phyloP scores from a whole-genome alignment of 2,113 vertebrate species.

The Hydrolagus affinis region DNA sequence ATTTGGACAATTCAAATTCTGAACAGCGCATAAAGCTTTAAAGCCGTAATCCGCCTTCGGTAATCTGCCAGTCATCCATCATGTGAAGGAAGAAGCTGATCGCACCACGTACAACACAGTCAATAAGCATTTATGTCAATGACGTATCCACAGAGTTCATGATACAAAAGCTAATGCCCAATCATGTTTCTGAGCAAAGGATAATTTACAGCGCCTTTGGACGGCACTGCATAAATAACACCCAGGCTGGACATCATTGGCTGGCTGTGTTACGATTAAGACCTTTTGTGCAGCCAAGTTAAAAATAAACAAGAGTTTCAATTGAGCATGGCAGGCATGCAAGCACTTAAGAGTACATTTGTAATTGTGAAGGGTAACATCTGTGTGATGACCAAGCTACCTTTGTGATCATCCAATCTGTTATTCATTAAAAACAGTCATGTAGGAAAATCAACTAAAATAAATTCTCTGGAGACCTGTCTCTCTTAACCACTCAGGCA shows the following conservation, averaged over 20 bases:
- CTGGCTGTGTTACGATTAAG: not conserved
- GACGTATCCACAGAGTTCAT: not conserved
- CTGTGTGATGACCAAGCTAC: not conserved
- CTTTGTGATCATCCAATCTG: not conserved
- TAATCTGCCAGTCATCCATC: not conserved
- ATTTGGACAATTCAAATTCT: no score
- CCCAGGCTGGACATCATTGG: not conserved
- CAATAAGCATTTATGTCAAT: not conserved
- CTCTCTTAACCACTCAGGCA: not conserved
- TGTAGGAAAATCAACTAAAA: not conserved
- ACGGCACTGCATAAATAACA: not conserved
- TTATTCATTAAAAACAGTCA: not conserved
- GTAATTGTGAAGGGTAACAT: not conserved
- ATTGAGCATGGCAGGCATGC: not conserved
- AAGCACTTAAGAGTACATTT: not conserved
- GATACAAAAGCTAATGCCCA: not conserved
- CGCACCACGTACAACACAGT: not conserved
- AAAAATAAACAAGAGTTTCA: not conserved
- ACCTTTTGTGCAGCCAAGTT: not conserved
- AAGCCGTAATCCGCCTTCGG: not conserved
- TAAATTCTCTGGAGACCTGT: not conserved
- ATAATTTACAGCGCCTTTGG: not conserved
- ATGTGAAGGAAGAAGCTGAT: not conserved
- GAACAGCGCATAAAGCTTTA: not conserved
- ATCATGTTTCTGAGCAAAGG: slow-evolving; percentile 7